Evolutionary conservation across 2,113 vertebrate genomes (phyloP).

Genomic region (Thalassoma bifasciatum): DNA sequence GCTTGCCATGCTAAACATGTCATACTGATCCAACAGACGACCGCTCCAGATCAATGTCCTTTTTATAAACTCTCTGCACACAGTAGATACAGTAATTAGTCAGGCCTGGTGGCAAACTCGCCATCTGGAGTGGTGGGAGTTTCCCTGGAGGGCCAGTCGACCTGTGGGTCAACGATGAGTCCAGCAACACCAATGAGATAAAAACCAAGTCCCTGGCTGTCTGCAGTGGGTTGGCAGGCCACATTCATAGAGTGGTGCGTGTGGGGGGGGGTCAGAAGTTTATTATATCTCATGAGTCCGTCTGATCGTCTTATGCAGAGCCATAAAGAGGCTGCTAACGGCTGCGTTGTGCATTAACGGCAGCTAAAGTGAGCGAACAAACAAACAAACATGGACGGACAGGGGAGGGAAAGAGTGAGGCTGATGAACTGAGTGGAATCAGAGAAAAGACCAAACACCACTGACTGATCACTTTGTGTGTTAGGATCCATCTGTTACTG

Average conservation of each 20-base stretch:
- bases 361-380: background rate
- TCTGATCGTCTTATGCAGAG: constrained; percentile 33
- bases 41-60: constrained; percentile 25
- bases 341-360: background rate
- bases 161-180: constrained; percentile 48
- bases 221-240: background rate
- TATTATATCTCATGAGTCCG: constrained; percentile 31
- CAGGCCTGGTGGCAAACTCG: constrained; percentile 45
- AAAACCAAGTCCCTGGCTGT: constrained; percentile 23
- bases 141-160: constrained; percentile 49
- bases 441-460: background rate
- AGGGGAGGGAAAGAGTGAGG: background rate
- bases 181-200: constrained; percentile 38
- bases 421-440: background rate
- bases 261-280: constrained; percentile 35
- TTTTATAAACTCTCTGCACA: constrained; percentile 36
- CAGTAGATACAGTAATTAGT: constrained; percentile 56
- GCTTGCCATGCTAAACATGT: constrained; percentile 13
- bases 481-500: background rate
- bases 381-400: background rate
- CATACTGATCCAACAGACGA: constrained; percentile 24
- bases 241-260: background rate
- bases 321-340: constrained; percentile 22
- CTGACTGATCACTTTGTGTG: background rate
- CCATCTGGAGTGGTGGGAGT: constrained; percentile 68